phyloP scores from a whole-genome alignment of 1,140 invertebrate species.

The Hestina assimilis region DNA sequence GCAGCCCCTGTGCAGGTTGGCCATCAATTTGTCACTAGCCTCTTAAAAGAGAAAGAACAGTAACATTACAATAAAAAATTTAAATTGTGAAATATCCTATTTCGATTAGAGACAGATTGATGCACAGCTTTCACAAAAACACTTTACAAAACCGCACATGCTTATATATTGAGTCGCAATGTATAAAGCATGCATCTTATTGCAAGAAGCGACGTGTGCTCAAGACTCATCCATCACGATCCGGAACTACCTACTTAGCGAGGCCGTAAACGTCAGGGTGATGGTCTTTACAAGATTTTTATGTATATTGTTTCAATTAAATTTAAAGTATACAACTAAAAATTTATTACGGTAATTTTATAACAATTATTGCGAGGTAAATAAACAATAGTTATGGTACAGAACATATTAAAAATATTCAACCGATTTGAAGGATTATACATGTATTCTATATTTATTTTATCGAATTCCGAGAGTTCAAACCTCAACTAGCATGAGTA shows the following conservation, averaged over 20 bases:
- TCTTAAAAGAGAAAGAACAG: too few relatives aligned
- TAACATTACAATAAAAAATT: too few relatives aligned
- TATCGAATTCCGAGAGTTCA: too few relatives aligned
- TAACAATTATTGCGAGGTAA: neutral
- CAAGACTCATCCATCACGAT: constrained; percentile 55
- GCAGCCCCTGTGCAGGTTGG: too few relatives aligned
- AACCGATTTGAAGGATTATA: too few relatives aligned
- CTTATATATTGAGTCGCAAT: constrained; percentile 10
- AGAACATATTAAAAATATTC: neutral
- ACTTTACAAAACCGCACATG: neutral
- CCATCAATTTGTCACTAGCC: too few relatives aligned
- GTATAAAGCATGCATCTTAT: constrained; percentile 19
- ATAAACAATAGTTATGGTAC: neutral
- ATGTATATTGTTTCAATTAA: constrained; percentile 2
- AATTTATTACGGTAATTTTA: neutral
- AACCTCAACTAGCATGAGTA: too few relatives aligned
- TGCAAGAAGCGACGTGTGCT: constrained; percentile 25
- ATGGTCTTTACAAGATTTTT: constrained; percentile 14
- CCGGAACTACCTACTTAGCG: constrained; percentile 49
- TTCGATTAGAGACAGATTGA: too few relatives aligned
- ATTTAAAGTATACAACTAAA: neutral
- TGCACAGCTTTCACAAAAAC: too few relatives aligned
- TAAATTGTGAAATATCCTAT: too few relatives aligned
- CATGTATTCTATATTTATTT: too few relatives aligned
- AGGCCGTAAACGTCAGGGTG: constrained; percentile 23